Evolutionary conservation across 2,113 vertebrate species (phyloP).

Genomic region (Hypocryptadius cinnamomeus): DNA sequence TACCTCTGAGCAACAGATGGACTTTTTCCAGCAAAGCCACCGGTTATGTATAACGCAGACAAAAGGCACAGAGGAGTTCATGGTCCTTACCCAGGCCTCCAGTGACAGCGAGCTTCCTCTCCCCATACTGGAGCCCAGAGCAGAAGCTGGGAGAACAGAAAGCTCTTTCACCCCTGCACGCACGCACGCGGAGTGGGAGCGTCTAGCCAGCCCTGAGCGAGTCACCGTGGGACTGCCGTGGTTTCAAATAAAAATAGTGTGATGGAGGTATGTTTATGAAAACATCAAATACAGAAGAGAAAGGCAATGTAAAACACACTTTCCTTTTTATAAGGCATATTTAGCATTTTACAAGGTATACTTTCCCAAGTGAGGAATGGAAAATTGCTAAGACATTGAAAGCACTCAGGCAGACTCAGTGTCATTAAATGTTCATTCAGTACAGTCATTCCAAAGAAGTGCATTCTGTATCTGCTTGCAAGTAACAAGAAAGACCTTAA

Average conservation of each 20-base stretch:
- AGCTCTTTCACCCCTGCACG: not conserved
- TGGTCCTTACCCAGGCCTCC: not conserved
- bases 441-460: not conserved
- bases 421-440: not conserved
- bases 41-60: not conserved
- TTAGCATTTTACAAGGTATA: slow-evolving; percentile 28
- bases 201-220: not conserved
- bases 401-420: not conserved
- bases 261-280: slow-evolving; percentile 29
- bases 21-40: slow-evolving; percentile 21
- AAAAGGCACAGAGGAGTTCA: slow-evolving; percentile 19
- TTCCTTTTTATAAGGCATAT: slow-evolving; percentile 6
- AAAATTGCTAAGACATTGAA: not conserved
- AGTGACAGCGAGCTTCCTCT: not conserved
- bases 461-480: not conserved
- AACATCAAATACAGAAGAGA: slow-evolving; percentile 47
- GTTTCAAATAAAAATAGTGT: slow-evolving; percentile 34
- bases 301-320: slow-evolving; percentile 21
- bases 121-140: not conserved
- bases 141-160: slow-evolving; percentile 28
- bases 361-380: slow-evolving; percentile 13
- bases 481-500: not conserved
- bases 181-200: not conserved
- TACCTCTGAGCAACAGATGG: not conserved
- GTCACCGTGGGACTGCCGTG: not conserved